Base-by-base conservation (phyloP, 2,113 vertebrate genomes). In the Thunnus maccoyii region DNA sequence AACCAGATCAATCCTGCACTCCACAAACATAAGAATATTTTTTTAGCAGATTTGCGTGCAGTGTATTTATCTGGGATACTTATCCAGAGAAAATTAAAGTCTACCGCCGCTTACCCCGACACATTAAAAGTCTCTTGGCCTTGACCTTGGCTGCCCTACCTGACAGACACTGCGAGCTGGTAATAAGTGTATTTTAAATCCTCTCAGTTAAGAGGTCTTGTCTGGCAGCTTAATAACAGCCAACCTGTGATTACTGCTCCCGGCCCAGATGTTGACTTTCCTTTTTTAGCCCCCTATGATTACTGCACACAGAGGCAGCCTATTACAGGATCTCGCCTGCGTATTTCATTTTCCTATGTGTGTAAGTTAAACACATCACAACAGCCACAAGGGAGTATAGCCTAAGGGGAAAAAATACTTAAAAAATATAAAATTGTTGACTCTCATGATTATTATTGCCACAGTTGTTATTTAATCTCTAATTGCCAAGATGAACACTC, bases 191-290 rank as follows among this genome's bases (percentile, higher is more conserved):
- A 5, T 27, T 79, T 82, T 72, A 93, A 94, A 91, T 91, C 86
- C 89, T 83, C 72, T 67, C 46, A 36, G 73, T 84, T 89, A 74
- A 47, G 70, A 86, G 81, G 78, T 90, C 80, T 81, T 16, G 27
- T 76, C 77, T 84, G 72, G 64, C 82, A 85, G 81, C 76, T 92
- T 93, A 93, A 93, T 93, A 93, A 90, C 87, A 88, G 78, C 76
- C 82, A 83, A 89, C 91, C 89, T 94, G 90, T 90, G 92, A 95
- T 94, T 94, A 93, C 88, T 83, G 86, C 81, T 86, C 82, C 88
- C 83, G 51, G 81, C 58, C 89, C 93, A 95, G 89, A 94, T 93
- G 92, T 90, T 88, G 84, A 93, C 88, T 93, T 93, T 94, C 91
- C 89, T 85, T 88, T 88, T 91, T 89, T 90, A 91, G 91, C 44